Base-by-base conservation (phyloP, 2,888 invertebrate genomes). In the Epinotia nisella region DNA sequence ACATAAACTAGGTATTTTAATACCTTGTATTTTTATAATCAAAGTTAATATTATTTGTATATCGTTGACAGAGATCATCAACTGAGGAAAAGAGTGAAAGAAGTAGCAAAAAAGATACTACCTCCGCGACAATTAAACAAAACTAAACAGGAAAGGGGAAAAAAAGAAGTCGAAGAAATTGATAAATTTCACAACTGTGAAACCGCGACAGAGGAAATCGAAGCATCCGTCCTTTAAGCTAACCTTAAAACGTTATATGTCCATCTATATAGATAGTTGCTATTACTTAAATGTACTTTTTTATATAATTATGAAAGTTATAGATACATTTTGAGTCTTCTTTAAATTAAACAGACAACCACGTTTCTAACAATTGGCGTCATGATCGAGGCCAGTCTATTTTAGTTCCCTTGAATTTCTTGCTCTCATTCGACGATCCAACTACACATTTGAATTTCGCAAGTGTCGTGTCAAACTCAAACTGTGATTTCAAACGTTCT, bases 331-430 rank as follows among this genome's bases (percentile, higher is more conserved):
- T 49, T 45, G 24, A 61, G 24, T 21, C 21, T 15, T 64, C 10
- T 17, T 64, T 51, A 24, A 51, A 51, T 21, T n/a, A 15, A 24
- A 29, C 24, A 10, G 41, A 29, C 49, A 24, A 55, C 41, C 15
- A 53, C 58, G 62, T 51, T 73, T 29, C 17, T 17, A 69, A 69
- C 51, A 69, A 51, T 55, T 35, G 9, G 60, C 61, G 68, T 64
- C 73, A 64, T 55, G 67, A 62, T 62, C 64, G 73, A 73, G 73
- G 73, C 69, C 69, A 53, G 13, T 56, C 69, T 73, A 73, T 73
- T 73, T 73, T 73, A 53, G 73, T 73, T 59, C 13, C 24, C 56
- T 45, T 61, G 68, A 62, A 68, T 62, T 10, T 49, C 58, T 55
- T 67, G 68, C 73, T 69, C 68, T 64, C 49, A 41, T 64, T 53